These are phyloP conservation scores for Lampropteryx suffumata DNA, from an alignment of 2,888 invertebrate genomes.

Conservation along the genomic window DNA sequence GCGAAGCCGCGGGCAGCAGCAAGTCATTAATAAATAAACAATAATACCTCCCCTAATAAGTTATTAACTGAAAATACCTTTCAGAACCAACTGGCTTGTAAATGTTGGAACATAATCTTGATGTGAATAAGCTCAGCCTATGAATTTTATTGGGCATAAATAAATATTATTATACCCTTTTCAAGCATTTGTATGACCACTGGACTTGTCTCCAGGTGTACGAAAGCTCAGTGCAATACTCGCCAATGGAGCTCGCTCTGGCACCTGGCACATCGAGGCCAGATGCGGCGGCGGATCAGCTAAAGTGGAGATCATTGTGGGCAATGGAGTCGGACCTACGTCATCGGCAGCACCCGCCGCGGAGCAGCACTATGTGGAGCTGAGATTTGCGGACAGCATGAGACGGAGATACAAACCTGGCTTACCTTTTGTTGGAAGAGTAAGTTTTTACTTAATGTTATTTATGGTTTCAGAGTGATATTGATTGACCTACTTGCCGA, in stretches of 20 bases:
- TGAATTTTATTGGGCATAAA: too few relatives aligned
- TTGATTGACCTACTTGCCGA: too few relatives aligned
- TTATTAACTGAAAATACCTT: too few relatives aligned
- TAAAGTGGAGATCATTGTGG: conserved; percentile 81
- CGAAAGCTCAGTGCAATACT: conserved; percentile 81
- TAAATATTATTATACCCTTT: too few relatives aligned
- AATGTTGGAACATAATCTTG: not conserved
- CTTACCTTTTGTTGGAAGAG: conserved; percentile 85
- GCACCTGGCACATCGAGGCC: conserved; percentile 83
- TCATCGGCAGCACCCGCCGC: conserved; percentile 84
- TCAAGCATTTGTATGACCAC: too few relatives aligned
- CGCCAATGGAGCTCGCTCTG: conserved; percentile 80
- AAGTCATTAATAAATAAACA: too few relatives aligned
- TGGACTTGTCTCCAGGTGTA: conserved; percentile 73
- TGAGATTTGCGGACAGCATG: conserved; percentile 86
- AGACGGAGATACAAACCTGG: conserved; percentile 85
- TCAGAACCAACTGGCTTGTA: not conserved
- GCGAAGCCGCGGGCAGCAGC: too few relatives aligned
- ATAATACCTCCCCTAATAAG: too few relatives aligned
- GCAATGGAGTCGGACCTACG: conserved; percentile 60
- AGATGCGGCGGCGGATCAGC: conserved; percentile 80
- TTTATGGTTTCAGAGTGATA: too few relatives aligned
- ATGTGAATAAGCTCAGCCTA: conserved; percentile 6
- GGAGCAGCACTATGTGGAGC: conserved; percentile 86
- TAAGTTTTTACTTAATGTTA: too few relatives aligned